phyloP scores from a whole-genome alignment of 2,888 invertebrate genomes.

The Dryadula phaetusa region DNA sequence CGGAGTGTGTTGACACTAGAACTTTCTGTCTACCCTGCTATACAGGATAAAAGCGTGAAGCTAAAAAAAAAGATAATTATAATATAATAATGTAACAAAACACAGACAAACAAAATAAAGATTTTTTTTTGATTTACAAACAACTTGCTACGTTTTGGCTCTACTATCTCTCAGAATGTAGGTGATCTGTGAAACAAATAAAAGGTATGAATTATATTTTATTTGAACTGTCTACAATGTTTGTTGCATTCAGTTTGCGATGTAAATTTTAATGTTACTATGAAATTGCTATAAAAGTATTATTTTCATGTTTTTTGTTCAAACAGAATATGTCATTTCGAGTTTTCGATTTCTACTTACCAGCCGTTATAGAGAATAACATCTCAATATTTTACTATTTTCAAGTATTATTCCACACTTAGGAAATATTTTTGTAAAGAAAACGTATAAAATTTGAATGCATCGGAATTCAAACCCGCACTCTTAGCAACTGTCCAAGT shows the following conservation, averaged over 20 bases:
- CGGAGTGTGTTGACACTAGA: too few species aligned
- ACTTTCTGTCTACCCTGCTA: too few species aligned
- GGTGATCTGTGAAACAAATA: constrained; percentile 32
- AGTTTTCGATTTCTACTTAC: neutral
- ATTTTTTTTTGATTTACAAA: neutral
- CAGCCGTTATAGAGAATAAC: too few species aligned
- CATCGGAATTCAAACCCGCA: too few species aligned
- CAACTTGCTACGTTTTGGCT: constrained; percentile 7
- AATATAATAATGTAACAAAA: neutral
- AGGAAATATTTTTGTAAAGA: too few species aligned
- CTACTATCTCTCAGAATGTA: constrained; percentile 24
- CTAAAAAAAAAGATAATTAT: too few species aligned
- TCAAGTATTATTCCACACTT: too few species aligned
- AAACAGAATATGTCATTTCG: neutral
- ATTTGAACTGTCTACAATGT: constrained; percentile 29
- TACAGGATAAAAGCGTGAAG: too few species aligned
- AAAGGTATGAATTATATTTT: constrained; percentile 34
- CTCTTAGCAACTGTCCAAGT: too few species aligned
- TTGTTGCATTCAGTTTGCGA: constrained; percentile 30
- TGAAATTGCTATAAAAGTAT: neutral
- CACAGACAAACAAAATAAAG: neutral
- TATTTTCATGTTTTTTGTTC: neutral
- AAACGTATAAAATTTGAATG: too few species aligned
- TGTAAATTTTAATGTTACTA: constrained; percentile 25
- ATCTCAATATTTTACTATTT: too few species aligned